phyloP scores from a whole-genome alignment of 2,113 vertebrate species.

The Piprites chloris region DNA sequence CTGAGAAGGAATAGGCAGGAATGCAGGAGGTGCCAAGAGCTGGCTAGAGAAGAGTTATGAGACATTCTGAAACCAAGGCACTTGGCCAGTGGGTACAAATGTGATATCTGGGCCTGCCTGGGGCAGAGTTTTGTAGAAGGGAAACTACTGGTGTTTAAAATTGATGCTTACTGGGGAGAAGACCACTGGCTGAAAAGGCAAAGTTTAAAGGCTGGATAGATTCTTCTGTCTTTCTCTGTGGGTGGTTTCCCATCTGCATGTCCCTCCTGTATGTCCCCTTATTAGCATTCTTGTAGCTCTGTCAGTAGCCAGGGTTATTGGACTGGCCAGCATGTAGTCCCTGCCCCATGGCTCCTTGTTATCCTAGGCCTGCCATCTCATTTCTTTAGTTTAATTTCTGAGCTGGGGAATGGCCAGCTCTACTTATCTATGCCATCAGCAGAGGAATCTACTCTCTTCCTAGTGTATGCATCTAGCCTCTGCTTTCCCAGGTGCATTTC shows the following conservation, averaged over 20 bases:
- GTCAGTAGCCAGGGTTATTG: not conserved
- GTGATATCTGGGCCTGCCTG: not conserved
- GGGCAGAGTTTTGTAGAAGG: not conserved
- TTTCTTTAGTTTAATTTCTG: not conserved
- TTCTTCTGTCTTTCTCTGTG: not conserved
- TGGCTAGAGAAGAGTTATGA: not conserved
- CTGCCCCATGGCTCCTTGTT: not conserved
- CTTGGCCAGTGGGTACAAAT: not conserved
- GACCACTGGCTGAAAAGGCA: not conserved
- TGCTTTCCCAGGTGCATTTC: slow-evolving; percentile 56
- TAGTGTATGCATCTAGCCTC: not conserved
- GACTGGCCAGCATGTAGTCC: not conserved
- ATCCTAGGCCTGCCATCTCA: not conserved
- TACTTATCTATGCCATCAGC: slow-evolving; percentile 49
- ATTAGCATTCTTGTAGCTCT: not conserved
- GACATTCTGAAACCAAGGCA: not conserved
- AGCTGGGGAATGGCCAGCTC: not conserved
- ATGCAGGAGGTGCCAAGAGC: not conserved
- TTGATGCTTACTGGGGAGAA: not conserved
- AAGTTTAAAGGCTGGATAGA: not conserved
- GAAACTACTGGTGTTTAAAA: not conserved
- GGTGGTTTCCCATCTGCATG: not conserved
- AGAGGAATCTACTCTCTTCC: slow-evolving; percentile 27
- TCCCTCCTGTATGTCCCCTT: not conserved
- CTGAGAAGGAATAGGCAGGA: not conserved